Percentiles rank a stretch among this genome's conserved stretches.
Evolutionary conservation across 2,797 vertebrate genomes (phyloP).

Genomic region (Paedocypris micromegethes): DNA sequence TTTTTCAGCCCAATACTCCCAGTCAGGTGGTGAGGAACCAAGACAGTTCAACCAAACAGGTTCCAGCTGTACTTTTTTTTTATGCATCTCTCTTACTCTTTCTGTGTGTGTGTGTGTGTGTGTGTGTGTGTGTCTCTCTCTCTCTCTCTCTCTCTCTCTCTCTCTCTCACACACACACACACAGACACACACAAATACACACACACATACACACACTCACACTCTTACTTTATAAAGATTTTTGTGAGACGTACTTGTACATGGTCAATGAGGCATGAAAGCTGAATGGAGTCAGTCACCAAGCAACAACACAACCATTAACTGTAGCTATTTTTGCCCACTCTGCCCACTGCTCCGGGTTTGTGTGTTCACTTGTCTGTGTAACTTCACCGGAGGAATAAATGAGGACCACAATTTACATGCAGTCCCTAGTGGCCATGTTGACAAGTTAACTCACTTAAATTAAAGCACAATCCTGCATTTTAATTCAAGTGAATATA

Average conservation of each 20-base stretch:
- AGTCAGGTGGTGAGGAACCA: no score
- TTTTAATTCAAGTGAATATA: no score
- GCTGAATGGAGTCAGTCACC: slow-evolving; percentile 53
- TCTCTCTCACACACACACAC: background rate
- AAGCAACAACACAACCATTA: slow-evolving; percentile 63
- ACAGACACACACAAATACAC: background rate
- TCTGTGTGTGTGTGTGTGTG: no score
- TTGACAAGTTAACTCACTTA: no score
- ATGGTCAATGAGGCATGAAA: slow-evolving; percentile 39
- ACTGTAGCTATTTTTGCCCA: slow-evolving; percentile 28
- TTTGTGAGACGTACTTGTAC: slow-evolving; percentile 16
- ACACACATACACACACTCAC: background rate
- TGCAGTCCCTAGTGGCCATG: no score
- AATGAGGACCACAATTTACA: no score
- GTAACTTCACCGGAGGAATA: no score
- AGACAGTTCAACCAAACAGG: no score
- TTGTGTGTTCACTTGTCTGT: background rate
- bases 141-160: background rate
- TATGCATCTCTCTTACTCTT: no score
- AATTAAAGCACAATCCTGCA: no score
- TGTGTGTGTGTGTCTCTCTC: background rate
- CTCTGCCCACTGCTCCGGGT: slow-evolving; percentile 10
- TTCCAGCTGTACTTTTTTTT: no score
- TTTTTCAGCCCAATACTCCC: background rate
- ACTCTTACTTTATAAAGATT: slow-evolving; percentile 16